Percentiles rank a stretch among this genome's conserved stretches.
Evolutionary conservation across 1,140 invertebrate genomes (phyloP).

Genomic region (Notospermus geniculatus): DNA sequence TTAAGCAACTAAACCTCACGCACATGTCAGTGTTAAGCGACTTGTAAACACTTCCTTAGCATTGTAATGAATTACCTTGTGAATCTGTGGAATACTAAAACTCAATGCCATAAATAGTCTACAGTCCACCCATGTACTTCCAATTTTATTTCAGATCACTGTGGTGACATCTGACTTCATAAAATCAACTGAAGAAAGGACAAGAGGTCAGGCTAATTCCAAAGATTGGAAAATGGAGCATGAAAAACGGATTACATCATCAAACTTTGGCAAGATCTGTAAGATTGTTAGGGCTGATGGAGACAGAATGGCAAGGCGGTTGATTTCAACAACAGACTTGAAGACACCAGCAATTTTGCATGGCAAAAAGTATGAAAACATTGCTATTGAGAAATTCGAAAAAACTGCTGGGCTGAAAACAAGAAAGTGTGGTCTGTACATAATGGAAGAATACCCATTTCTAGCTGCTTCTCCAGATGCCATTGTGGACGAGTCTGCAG

Average conservation of each 20-base stretch:
- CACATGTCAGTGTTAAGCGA: no score
- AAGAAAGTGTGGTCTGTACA: not conserved
- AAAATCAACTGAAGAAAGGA: not conserved
- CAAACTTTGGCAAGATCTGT: constrained; percentile 8
- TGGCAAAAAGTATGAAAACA: not conserved
- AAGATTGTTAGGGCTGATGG: not conserved
- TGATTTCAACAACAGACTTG: not conserved
- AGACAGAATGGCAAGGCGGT: not conserved
- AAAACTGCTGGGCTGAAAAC: not conserved
- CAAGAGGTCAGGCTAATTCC: not conserved
- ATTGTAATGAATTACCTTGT: no score
- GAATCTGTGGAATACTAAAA: no score
- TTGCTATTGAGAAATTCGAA: not conserved
- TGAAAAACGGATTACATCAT: not conserved
- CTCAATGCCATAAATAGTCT: no score
- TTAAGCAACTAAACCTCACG: no score
- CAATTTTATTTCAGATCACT: no score
- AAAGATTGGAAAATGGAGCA: not conserved
- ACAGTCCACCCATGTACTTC: no score
- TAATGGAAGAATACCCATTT: not conserved
- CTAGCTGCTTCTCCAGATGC: no score
- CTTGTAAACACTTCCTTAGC: no score
- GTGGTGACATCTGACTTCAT: no score
- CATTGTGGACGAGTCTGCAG: no score
- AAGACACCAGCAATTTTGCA: not conserved